Conservation (phyloP, 2,797 vertebrate genomes). For the Acomys russatus region DNA sequence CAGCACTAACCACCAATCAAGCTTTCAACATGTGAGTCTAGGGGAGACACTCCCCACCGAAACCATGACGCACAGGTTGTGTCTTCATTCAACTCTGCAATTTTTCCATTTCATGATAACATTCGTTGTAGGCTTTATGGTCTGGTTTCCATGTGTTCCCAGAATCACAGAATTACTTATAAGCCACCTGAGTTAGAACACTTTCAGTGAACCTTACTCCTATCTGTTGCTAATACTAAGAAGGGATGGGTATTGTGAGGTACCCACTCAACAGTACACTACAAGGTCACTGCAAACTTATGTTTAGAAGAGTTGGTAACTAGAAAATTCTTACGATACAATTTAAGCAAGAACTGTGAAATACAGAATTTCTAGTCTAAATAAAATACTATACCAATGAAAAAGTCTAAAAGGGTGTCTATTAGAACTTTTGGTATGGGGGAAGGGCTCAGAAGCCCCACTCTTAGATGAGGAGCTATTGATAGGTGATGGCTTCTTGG, state of each 20-base stretch:
- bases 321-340: not conserved
- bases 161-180: slow-evolving; percentile 10
- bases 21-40: not conserved
- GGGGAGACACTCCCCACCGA: not conserved
- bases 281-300: not conserved
- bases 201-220: not conserved
- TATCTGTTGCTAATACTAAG: not conserved
- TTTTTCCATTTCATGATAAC: not conserved
- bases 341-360: not conserved
- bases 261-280: not conserved
- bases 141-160: not conserved
- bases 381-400: not conserved
- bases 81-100: not conserved
- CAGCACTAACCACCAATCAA: not conserved
- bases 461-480: not conserved
- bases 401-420: not conserved
- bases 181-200: not conserved
- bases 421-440: not conserved
- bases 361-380: not conserved
- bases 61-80: not conserved
- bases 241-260: not conserved
- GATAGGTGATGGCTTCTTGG: not conserved
- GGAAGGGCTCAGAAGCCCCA: not conserved
- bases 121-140: not conserved
- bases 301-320: not conserved